These are phyloP conservation scores for Turritopsis rubra DNA, from an alignment of 30 jellyfish, hydroid and myxozoan genomes.

Conservation along the genomic window DNA sequence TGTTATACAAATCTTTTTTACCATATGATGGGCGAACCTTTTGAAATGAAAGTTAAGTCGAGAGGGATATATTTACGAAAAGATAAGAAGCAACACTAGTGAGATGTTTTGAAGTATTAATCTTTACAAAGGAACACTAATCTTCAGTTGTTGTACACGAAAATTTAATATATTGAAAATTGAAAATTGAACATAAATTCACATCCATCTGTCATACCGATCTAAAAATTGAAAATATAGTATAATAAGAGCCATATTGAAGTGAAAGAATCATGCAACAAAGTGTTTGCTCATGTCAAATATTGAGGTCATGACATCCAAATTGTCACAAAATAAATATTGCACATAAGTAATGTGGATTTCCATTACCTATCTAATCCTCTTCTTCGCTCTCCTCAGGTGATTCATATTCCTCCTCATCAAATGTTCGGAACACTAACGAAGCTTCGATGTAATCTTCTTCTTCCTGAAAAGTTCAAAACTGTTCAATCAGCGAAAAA, in stretches of 20 bases:
- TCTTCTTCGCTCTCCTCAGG: constrained; percentile 71
- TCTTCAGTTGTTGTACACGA: not conserved
- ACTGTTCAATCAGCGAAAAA: not conserved
- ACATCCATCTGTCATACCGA: not conserved
- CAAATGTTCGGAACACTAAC: constrained; percentile 80
- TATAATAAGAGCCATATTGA: not conserved
- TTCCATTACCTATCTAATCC: constrained; percentile 13
- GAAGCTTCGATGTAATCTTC: constrained; percentile 94
- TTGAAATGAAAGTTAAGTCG: too few relatives aligned
- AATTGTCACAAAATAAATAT: not conserved
- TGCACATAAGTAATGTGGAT: not conserved
- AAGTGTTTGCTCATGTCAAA: not conserved
- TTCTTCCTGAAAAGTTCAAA: constrained; percentile 60
- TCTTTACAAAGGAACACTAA: not conserved
- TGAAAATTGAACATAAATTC: too few relatives aligned
- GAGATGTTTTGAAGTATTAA: not conserved
- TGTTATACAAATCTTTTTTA: too few relatives aligned
- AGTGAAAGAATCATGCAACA: not conserved
- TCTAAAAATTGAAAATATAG: not conserved
- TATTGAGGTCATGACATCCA: not conserved
- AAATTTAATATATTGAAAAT: not conserved
- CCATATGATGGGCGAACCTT: too few relatives aligned
- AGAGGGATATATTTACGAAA: too few relatives aligned
- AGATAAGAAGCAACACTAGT: too few relatives aligned
- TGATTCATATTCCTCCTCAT: constrained; percentile 92